A percentile compares a stretch with the other conserved stretches of the same genome.
phyloP scores from a whole-genome alignment of 92 coral and sea anemone genomes.

The Parazoanthus atlanticus region DNA sequence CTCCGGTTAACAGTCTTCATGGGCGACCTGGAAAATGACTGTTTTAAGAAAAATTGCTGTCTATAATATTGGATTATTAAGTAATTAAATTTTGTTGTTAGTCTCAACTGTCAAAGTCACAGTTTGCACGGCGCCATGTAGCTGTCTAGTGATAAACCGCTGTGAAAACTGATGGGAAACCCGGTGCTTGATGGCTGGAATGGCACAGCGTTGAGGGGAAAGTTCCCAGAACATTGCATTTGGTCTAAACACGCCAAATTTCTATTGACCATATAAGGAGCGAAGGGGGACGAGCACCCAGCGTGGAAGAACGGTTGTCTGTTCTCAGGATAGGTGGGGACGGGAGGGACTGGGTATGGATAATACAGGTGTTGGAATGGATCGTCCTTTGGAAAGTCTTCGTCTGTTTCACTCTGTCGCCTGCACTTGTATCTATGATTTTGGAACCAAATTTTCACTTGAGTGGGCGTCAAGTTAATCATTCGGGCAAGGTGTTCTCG shows the following conservation, averaged over 20 bases:
- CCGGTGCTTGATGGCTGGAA: constrained; percentile 36
- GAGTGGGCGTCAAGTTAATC: constrained; percentile 93
- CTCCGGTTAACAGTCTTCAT: not conserved
- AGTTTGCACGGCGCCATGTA: constrained; percentile 45
- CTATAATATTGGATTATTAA: constrained; percentile 4
- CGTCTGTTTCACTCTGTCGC: constrained; percentile 68
- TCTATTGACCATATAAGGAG: constrained; percentile 46
- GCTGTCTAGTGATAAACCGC: constrained; percentile 34
- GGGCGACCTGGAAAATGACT: not conserved
- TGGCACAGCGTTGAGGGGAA: constrained; percentile 38
- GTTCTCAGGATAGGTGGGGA: constrained; percentile 34
- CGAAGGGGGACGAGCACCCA: constrained; percentile 35
- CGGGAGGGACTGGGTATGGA: constrained; percentile 39
- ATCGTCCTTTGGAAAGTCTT: constrained; percentile 24
- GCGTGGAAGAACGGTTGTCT: constrained; percentile 47
- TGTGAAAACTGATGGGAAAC: constrained; percentile 37
- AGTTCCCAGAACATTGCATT: constrained; percentile 41
- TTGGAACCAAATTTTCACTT: constrained; percentile 98
- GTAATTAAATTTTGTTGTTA: not conserved
- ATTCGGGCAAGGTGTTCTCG: constrained; percentile 96
- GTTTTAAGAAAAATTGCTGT: not conserved
- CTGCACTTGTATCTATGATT: constrained; percentile 97
- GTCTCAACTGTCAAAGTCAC: constrained; percentile 13
- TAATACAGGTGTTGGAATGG: constrained; percentile 41
- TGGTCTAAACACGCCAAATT: constrained; percentile 40